Percentiles rank a stretch among this genome's conserved stretches.
Conservation (phyloP, 2,113 vertebrate species). For the Stigmatopora nigra region DNA sequence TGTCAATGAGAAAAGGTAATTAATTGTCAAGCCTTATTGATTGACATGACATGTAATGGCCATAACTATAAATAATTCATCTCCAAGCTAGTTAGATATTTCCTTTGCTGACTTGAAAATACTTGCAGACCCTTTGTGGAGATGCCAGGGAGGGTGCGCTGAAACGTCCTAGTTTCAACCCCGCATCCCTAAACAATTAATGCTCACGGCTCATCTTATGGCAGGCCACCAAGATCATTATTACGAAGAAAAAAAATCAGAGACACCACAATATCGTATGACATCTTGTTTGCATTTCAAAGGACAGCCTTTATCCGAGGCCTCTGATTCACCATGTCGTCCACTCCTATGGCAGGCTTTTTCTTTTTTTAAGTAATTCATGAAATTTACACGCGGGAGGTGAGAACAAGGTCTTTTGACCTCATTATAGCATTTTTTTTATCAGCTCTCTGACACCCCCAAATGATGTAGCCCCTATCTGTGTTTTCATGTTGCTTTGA, state of each 20-base stretch:
- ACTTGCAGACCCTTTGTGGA: conserved; percentile 51
- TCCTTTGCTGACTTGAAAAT: conserved; percentile 44
- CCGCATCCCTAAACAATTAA: conserved; percentile 61
- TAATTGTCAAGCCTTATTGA: conserved; percentile 22
- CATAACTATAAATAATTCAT: conserved; percentile 50
- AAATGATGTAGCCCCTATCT: conserved; percentile 39
- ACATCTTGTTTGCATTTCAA: conserved; percentile 68
- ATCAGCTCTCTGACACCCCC: conserved; percentile 68
- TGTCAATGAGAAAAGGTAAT: conserved; percentile 22
- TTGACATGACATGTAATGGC: conserved; percentile 36
- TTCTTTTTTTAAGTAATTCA: conserved; percentile 62
- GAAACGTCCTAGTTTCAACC: conserved; percentile 55
- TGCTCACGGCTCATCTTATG: conserved; percentile 43
- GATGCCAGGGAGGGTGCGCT: conserved; percentile 46
- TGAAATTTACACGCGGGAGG: conserved; percentile 65
- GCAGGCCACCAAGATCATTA: conserved; percentile 64
- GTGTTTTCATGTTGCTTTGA: conserved; percentile 37
- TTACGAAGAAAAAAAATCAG: conserved; percentile 47
- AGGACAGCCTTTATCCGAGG: conserved; percentile 47
- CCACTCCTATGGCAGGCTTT: conserved; percentile 54
- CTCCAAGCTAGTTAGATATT: conserved; percentile 28
- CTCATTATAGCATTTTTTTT: conserved; percentile 69
- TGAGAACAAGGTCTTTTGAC: conserved; percentile 64
- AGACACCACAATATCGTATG: conserved; percentile 49
- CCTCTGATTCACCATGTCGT: conserved; percentile 42